phyloP scores from a whole-genome alignment of 2,888 invertebrate species.

The Amiota minor region DNA sequence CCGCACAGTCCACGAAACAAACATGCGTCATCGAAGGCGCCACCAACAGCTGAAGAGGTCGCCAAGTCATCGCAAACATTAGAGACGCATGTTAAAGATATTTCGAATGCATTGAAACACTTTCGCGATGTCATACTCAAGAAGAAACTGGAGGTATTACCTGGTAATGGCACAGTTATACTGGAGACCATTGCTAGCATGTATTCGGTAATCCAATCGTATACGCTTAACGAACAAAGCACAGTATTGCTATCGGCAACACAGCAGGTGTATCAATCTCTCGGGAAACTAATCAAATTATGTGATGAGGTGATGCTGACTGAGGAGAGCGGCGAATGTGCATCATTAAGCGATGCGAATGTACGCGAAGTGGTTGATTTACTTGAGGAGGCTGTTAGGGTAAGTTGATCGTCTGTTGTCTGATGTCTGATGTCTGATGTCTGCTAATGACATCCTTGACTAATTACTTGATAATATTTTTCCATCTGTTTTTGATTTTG shows the following conservation, averaged over 20 bases:
- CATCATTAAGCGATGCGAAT: slow-evolving; percentile 77
- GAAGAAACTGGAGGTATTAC: slow-evolving; percentile 92
- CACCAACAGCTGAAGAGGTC: slow-evolving; percentile 74
- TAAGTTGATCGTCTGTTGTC: slow-evolving; percentile 59
- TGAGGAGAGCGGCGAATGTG: slow-evolving; percentile 74
- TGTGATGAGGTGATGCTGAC: slow-evolving; percentile 91
- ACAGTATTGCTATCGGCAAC: slow-evolving; percentile 79
- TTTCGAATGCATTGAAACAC: slow-evolving; percentile 86
- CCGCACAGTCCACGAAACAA: slow-evolving; percentile 79
- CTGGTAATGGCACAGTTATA: slow-evolving; percentile 94
- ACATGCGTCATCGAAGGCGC: slow-evolving; percentile 72
- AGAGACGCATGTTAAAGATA: slow-evolving; percentile 83
- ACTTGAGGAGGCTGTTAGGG: slow-evolving; percentile 83
- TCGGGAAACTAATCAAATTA: slow-evolving; percentile 89
- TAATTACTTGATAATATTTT: neutral
- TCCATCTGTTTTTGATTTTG: neutral
- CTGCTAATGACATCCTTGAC: neutral
- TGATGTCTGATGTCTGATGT: slow-evolving; percentile 8
- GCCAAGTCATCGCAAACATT: slow-evolving; percentile 82
- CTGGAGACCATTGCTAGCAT: slow-evolving; percentile 93
- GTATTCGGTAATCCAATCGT: slow-evolving; percentile 77
- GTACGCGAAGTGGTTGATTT: slow-evolving; percentile 81
- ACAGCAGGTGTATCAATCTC: slow-evolving; percentile 88
- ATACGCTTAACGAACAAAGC: slow-evolving; percentile 72
- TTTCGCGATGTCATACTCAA: slow-evolving; percentile 94